Conservation (phyloP, 30 jellyfish, hydroid and myxozoan species). For the Sanderia malayensis region DNA sequence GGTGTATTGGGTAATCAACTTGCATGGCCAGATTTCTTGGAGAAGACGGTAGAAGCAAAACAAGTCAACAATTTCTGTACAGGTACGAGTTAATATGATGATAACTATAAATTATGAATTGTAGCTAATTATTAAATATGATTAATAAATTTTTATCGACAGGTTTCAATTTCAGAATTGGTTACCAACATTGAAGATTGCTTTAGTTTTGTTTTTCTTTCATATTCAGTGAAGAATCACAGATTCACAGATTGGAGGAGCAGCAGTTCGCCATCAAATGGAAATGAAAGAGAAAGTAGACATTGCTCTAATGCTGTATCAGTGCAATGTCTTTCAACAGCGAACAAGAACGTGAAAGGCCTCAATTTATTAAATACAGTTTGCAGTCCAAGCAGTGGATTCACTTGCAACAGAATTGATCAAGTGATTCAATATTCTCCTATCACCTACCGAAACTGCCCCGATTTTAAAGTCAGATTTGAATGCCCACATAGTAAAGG, state of each 20-base stretch:
- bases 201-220: too few species aligned
- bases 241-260: conserved; percentile 72
- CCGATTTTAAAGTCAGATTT: conserved; percentile 71
- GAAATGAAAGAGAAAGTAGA: conserved; percentile 35
- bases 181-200: too few species aligned
- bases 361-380: conserved; percentile 51
- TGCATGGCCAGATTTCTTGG: conserved; percentile 94
- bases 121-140: too few species aligned
- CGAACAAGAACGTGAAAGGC: conserved; percentile 38
- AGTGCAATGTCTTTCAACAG: conserved; percentile 76
- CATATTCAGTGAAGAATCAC: conserved; percentile 58
- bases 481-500: conserved; percentile 88
- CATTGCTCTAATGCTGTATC: conserved; percentile 46
- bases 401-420: conserved; percentile 59
- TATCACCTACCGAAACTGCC: too few species aligned
- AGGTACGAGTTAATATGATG: too few species aligned
- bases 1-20: conserved; percentile 67
- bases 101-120: too few species aligned
- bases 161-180: too few species aligned
- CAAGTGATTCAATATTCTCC: too few species aligned
- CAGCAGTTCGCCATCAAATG: conserved; percentile 51
- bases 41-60: conserved; percentile 42
- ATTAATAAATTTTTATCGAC: too few species aligned
- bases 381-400: conserved; percentile 65
- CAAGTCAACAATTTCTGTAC: conserved; percentile 69